Base-by-base conservation (phyloP, 2,113 vertebrate species). In the Lutjanus erythropterus region DNA sequence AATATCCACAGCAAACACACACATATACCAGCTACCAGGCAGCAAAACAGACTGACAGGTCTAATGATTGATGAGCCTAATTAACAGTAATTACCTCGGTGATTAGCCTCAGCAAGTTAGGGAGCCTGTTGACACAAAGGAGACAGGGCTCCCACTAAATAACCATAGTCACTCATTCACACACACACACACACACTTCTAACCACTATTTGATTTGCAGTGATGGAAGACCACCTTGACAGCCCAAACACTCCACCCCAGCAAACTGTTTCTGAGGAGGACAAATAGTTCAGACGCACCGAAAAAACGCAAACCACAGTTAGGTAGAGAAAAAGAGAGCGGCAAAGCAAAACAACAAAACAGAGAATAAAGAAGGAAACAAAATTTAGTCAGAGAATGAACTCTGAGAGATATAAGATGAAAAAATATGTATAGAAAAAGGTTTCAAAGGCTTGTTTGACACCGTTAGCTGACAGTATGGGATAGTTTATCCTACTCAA, bases 41-140 rank as follows among this genome's bases (percentile, higher is more conserved):
- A 72, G 49, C 76, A 33, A 82, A 79, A 78, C 55, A 61, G 59
- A 75, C 56, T 87, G 92, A 91, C 92, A 93, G 82, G 56, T 71
- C 64, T 47, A 71, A 80, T 94, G 94, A 95, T 95, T 92, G 84
- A 95, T 94, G 92, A 82, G 52, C 25, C 71, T 60, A 91, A 94
- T 94, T 94, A 93, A 68, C 65, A 65, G 47, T 85, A 93, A 94
- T 94, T 93, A 89, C 88, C 78, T 80, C 68, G 8, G 86, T 90
- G 83, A 92, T 94, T 94, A 93, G 89, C 89, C 89, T 41, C 12
- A 71, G 62, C 35, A 71, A 85, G 78, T 88, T 72, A 67, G 77
- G 83, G 75, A 89, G 44, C n/a, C 75, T 93, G 91, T 91, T 94
- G 93, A 91, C 88, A 89, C 81, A 89, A 85, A 76, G 70, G 71